Evolutionary conservation across 2,113 vertebrate species (phyloP).

Genomic region (Laterallus jamaicensis): DNA sequence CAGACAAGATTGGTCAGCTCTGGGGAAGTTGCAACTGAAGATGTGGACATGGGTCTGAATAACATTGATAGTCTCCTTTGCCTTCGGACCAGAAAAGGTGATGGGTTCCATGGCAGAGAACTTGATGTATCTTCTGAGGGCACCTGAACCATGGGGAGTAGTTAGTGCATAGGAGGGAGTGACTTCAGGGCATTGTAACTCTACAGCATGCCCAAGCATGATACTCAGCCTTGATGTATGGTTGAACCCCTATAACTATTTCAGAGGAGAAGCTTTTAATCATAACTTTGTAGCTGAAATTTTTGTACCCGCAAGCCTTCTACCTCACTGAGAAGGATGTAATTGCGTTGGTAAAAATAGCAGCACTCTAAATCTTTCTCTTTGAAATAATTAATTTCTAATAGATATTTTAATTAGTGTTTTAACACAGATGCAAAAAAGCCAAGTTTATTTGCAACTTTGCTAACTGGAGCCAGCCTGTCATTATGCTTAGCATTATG

Average conservation of each 20-base stretch:
- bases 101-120: not conserved
- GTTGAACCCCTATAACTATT: not conserved
- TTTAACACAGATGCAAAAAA: not conserved
- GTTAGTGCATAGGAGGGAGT: not conserved
- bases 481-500: not conserved
- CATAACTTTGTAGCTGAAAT: not conserved
- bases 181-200: not conserved
- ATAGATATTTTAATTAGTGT: slow-evolving; percentile 3
- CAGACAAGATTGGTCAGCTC: not conserved
- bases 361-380: not conserved
- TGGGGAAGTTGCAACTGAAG: not conserved
- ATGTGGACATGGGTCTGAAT: not conserved
- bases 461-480: not conserved
- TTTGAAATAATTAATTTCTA: not conserved
- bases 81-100: not conserved
- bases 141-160: too few relatives aligned
- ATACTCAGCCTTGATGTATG: not conserved
- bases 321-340: not conserved
- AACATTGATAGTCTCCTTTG: not conserved
- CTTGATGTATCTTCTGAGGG: not conserved
- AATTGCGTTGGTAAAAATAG: slow-evolving; percentile 33
- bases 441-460: not conserved
- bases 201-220: not conserved
- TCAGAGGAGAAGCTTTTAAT: slow-evolving; percentile 3
- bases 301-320: not conserved